phyloP scores from a whole-genome alignment of 2,888 invertebrate species.

The Spatulosminthurus flaviceps region DNA sequence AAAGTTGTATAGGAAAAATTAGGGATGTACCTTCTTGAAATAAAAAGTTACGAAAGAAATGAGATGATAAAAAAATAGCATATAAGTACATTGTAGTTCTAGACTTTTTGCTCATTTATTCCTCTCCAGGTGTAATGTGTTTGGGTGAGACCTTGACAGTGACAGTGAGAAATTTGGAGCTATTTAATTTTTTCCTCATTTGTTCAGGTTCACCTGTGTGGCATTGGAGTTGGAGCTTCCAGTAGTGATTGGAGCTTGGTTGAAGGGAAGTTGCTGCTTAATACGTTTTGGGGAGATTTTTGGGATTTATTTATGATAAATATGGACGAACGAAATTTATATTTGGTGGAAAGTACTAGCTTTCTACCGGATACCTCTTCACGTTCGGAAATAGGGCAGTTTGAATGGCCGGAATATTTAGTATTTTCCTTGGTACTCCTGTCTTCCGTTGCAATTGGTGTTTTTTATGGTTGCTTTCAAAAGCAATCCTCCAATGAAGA shows the following conservation, averaged over 20 bases:
- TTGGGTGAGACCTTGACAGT: background rate
- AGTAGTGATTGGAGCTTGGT: too few species aligned
- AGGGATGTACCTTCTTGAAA: too few species aligned
- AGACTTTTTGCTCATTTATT: background rate
- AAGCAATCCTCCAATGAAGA: conserved; percentile 48
- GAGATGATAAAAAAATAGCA: too few species aligned
- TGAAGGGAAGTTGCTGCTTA: too few species aligned
- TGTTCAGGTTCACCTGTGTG: background rate
- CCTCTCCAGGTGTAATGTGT: background rate
- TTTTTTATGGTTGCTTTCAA: conserved; percentile 49
- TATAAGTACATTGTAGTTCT: too few species aligned
- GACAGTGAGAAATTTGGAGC: background rate
- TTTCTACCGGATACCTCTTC: background rate
- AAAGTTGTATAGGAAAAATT: too few species aligned
- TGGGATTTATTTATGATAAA: background rate
- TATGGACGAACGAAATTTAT: background rate
- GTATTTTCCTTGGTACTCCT: conserved; percentile 45
- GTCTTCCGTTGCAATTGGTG: conserved; percentile 43
- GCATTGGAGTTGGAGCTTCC: background rate
- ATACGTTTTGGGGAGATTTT: too few species aligned
- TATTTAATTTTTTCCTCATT: background rate
- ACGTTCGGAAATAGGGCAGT: conserved; percentile 67
- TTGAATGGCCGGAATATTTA: conserved; percentile 71
- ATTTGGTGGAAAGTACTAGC: background rate
- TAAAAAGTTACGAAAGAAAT: too few species aligned